phyloP scores from a whole-genome alignment of 2,113 vertebrate species.

The Hypocryptadius cinnamomeus region DNA sequence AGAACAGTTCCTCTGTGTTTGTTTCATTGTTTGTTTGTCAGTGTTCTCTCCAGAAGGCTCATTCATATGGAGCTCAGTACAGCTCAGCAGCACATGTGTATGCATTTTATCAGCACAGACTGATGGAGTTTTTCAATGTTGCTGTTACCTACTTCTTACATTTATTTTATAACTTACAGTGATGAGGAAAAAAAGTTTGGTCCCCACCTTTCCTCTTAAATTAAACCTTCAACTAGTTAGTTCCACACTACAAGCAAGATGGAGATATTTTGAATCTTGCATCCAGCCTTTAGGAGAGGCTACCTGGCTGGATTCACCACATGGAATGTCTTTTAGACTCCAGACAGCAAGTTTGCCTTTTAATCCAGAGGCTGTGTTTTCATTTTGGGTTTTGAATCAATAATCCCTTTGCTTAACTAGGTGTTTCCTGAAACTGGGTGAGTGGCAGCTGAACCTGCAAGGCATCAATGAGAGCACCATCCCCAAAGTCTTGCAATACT shows the following conservation, averaged over 20 bases:
- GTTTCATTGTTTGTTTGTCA: background rate
- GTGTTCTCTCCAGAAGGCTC: background rate
- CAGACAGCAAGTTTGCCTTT: background rate
- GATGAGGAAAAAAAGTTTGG: background rate
- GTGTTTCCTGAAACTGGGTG: slow-evolving; percentile 95
- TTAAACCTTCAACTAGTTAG: background rate
- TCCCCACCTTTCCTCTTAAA: background rate
- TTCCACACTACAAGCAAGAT: background rate
- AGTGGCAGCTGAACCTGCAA: slow-evolving; percentile 97
- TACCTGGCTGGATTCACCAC: background rate
- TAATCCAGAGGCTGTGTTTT: background rate
- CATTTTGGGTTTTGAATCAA: background rate
- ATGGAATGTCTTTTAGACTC: background rate
- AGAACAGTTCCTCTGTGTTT: background rate
- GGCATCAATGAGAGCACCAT: slow-evolving; percentile 99
- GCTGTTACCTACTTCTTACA: background rate
- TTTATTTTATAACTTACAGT: background rate
- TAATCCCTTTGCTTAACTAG: slow-evolving; percentile 64
- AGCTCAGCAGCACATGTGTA: background rate
- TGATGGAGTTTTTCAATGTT: background rate
- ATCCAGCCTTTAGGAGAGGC: background rate
- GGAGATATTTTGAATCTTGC: background rate
- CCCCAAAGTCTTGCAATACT: slow-evolving; percentile 95
- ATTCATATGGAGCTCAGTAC: background rate
- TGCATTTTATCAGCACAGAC: background rate